Evolutionary conservation across 2,797 vertebrate genomes (phyloP).

Genomic region (Thamnophis elegans): DNA sequence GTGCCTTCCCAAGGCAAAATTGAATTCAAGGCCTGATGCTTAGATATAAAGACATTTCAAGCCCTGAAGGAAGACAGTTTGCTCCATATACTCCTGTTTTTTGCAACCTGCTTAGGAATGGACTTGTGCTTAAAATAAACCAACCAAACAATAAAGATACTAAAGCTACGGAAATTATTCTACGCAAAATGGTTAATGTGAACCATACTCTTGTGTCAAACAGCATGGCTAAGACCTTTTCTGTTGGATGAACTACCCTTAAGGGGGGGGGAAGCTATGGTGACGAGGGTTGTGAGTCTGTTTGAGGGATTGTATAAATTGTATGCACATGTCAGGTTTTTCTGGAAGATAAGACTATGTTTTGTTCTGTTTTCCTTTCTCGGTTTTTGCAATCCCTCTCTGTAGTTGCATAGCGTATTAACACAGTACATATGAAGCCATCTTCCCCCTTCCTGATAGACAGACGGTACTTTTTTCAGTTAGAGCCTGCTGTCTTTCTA

Average conservation of each 20-base stretch:
- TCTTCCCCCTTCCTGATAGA: constrained; percentile 38
- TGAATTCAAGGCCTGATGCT: neutral
- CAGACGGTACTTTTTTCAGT: constrained; percentile 52
- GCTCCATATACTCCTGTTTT: constrained; percentile 28
- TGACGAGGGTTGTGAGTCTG: constrained; percentile 47
- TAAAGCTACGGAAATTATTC: constrained; percentile 43
- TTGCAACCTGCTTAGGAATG: constrained; percentile 32
- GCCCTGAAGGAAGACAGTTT: constrained; percentile 23
- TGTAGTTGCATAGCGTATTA: constrained; percentile 58
- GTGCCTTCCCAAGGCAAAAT: constrained; percentile 20
- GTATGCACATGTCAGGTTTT: constrained; percentile 68
- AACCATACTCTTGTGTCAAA: constrained; percentile 36
- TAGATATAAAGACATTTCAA: neutral
- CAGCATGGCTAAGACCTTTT: constrained; percentile 47
- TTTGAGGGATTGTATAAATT: constrained; percentile 71
- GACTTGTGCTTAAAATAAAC: constrained; percentile 19
- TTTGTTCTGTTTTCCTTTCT: constrained; percentile 46
- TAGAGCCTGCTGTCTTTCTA: constrained; percentile 60
- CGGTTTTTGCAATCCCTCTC: constrained; percentile 61
- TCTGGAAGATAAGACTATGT: constrained; percentile 58
- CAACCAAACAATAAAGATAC: neutral
- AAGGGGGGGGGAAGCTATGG: constrained; percentile 65
- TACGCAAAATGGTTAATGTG: constrained; percentile 31
- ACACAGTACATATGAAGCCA: constrained; percentile 58
- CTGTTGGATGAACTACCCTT: constrained; percentile 11